Base-by-base conservation (phyloP, 2,888 invertebrate species). In the Eupithecia insigniata region DNA sequence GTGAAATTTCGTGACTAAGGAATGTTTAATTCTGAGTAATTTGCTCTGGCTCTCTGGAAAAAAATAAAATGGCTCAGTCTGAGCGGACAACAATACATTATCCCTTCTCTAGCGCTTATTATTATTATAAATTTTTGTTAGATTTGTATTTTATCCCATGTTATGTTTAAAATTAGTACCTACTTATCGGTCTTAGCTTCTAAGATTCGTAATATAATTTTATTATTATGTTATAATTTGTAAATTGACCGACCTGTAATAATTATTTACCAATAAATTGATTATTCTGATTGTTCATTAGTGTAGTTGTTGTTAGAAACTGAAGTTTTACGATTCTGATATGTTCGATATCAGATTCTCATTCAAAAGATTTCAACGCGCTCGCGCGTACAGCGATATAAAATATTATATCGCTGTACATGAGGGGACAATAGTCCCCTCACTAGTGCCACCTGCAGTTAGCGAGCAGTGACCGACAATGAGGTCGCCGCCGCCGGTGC, bases 401-500 rank as follows among this genome's bases (percentile, higher is more conserved):
- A n/a, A n/a, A n/a, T n/a, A n/a, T n/a, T n/a, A n/a, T n/a, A n/a
- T n/a, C n/a, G n/a, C n/a, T n/a, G n/a, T n/a, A n/a, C n/a, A n/a
- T n/a, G n/a, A n/a, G n/a, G n/a, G n/a, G n/a, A n/a, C n/a, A n/a
- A n/a, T 43, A 26, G 36, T 36, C 64, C 7, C 36, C n/a, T 64
- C 64, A 26, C 64, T 64, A 64, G 22, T 12, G 30, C 18, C 22
- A 30, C 60, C 60, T 60, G 60, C 60, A 60, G 22, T n/a, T 36
- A 26, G 36, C 80, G 89, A 83, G 87, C 90, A 89, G 85, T 89
- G 90, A 90, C 90, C 90, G 86, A 83, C 84, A 90, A 89, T 87
- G 86, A 82, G 89, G 89, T 84, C 87, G 69, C 55, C 46, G 89
- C 84, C 87, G 69, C 55, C 46, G 55, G 69, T 74, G 72, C 67